Percentiles rank a stretch among this genome's conserved stretches.
phyloP scores from a whole-genome alignment of 2,113 vertebrate species.

The Euleptes europaea region DNA sequence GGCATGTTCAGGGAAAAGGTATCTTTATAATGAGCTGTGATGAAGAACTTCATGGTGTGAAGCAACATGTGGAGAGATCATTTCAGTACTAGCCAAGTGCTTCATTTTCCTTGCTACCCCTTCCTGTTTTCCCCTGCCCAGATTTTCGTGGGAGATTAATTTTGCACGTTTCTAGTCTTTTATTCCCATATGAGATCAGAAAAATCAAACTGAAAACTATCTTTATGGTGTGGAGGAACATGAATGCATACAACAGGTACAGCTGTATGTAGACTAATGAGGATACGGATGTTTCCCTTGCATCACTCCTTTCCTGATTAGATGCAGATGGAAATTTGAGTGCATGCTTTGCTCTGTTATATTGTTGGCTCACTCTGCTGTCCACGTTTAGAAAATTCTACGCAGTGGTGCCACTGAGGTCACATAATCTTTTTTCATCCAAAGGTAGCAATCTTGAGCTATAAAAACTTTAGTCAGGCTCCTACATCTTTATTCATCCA shows the following conservation, averaged over 20 bases:
- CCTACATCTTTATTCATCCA: neutral
- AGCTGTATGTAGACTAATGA: neutral
- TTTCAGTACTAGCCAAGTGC: neutral
- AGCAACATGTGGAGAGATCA: slow-evolving; percentile 19
- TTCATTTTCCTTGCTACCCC: neutral
- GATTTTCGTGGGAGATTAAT: neutral
- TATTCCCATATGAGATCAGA: neutral
- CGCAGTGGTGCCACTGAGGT: neutral
- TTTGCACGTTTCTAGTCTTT: slow-evolving; percentile 29
- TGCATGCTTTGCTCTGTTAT: neutral
- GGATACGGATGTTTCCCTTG: neutral
- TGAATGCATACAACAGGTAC: neutral
- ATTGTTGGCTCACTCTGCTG: neutral
- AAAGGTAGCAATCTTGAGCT: neutral
- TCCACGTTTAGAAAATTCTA: neutral
- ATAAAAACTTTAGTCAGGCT: neutral
- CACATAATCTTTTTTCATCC: neutral
- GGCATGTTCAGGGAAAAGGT: neutral
- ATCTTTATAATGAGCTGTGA: neutral
- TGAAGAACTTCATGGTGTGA: neutral
- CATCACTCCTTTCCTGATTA: neutral
- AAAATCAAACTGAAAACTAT: neutral
- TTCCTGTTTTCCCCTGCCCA: neutral
- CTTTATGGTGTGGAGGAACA: neutral
- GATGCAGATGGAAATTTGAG: neutral